Base-by-base conservation (phyloP, 2,113 vertebrate species). In the Hemiscyllium ocellatum region DNA sequence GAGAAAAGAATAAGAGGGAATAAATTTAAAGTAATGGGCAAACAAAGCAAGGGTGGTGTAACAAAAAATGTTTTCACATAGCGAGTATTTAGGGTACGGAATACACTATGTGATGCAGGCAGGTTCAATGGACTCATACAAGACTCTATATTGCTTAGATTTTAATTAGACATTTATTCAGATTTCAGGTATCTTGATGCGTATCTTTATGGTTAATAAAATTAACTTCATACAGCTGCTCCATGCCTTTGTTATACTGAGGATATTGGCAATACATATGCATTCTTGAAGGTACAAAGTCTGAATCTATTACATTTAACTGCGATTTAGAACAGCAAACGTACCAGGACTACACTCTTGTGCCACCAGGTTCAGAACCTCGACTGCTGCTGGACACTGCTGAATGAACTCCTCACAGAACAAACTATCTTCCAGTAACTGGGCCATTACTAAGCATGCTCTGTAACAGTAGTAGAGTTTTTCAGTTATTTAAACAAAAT, bases 351-450 rank as follows among this genome's bases (percentile, higher is more conserved):
- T 99, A 97, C 99, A 99, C 96, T 99, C 99, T 97, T 99, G 99
- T 0, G 99, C 99, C 47, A 99, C 99, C 8, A 99, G 97, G 97
- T 99, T 99, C 17, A 99, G 98, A 96, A 99, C 99, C 96, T 99
- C 99, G 56, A 99, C 98, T 95, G 99, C 99, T 95, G 99, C 99
- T 87, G 99, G 99, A 96, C 99, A 99, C 97, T 99, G 99, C 96
- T 99, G 99, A 97, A 99, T 99, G 97, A 99, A 99, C 97, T 99
- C 99, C 97, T 99, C 99, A 98, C 99, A 99, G 97, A 99, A 99
- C 4, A 98, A 98, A 97, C 99, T 99, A 97, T 99, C 99, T 97
- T 99, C 99, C 96, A 99, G 97, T 95, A 99, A 98, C 97, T 99
- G 99, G 96, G 99, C 99, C 99, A 99, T 99, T 97, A 99, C 99